Percentiles rank a stretch among this genome's conserved stretches.
Conservation (phyloP, 1,140 invertebrate genomes). For the silkworm (Bombyx mori) region ASM3026992v2 NC_085127.1:11055001-11055500, state of each 20-base stretch:
- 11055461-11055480: neutral
- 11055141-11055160: neutral
- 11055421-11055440: constrained; percentile 19
- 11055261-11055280: neutral
- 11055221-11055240: too few species aligned
- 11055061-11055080: constrained; percentile 62
- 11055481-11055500: neutral
- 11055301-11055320: constrained; percentile 57
- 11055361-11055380: constrained; percentile 40
- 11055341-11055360: constrained; percentile 59
- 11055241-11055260: neutral
- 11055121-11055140: constrained; percentile 38
- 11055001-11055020: constrained; percentile 40
- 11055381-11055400: constrained; percentile 59
- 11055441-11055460: neutral
- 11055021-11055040: constrained; percentile 48
- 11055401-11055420: constrained; percentile 56
- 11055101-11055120: constrained; percentile 50
- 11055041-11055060: constrained; percentile 50
- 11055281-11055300: constrained; percentile 56
- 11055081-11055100: constrained; percentile 56
- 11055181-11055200: too few species aligned
- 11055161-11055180: too few species aligned
- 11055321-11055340: constrained; percentile 52
- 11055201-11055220: too few species aligned